Evolutionary conservation across 2,888 invertebrate genomes (phyloP).

Genomic region (Leptopterna dolabrata): DNA sequence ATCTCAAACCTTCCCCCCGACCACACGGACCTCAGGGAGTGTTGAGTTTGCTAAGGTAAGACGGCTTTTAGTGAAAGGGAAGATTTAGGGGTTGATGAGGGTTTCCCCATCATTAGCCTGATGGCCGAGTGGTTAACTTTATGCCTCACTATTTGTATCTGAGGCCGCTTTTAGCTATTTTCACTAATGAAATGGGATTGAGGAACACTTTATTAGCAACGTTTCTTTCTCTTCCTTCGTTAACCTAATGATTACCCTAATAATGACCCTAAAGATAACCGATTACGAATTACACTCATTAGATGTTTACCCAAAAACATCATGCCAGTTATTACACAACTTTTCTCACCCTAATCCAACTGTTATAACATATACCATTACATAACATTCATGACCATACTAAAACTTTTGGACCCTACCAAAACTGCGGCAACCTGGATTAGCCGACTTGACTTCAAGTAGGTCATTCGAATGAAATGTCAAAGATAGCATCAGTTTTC

Average conservation of each 20-base stretch:
- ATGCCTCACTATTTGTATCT: conserved; percentile 49
- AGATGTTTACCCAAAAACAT: too few relatives aligned
- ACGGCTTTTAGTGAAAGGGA: conserved; percentile 13
- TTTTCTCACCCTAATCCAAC: too few relatives aligned
- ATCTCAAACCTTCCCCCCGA: background rate
- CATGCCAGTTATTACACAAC: too few relatives aligned
- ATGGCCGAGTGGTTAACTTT: conserved; percentile 49
- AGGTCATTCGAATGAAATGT: too few relatives aligned
- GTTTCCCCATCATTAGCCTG: conserved; percentile 52
- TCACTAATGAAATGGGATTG: conserved; percentile 49
- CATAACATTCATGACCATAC: too few relatives aligned
- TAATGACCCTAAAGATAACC: too few relatives aligned
- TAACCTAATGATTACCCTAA: background rate
- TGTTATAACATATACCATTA: too few relatives aligned
- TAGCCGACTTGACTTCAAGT: too few relatives aligned
- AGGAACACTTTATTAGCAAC: background rate
- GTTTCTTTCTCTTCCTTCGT: background rate
- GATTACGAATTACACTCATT: too few relatives aligned
- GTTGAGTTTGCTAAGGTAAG: conserved; percentile 46
- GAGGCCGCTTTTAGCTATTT: background rate
- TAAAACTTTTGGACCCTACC: too few relatives aligned
- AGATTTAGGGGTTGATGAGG: conserved; percentile 51
- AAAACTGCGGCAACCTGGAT: too few relatives aligned
- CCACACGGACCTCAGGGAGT: background rate
- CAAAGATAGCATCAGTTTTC: too few relatives aligned